Evolutionary conservation across 1,140 invertebrate species (phyloP).

Genomic region (Lordiphosa mommai): DNA sequence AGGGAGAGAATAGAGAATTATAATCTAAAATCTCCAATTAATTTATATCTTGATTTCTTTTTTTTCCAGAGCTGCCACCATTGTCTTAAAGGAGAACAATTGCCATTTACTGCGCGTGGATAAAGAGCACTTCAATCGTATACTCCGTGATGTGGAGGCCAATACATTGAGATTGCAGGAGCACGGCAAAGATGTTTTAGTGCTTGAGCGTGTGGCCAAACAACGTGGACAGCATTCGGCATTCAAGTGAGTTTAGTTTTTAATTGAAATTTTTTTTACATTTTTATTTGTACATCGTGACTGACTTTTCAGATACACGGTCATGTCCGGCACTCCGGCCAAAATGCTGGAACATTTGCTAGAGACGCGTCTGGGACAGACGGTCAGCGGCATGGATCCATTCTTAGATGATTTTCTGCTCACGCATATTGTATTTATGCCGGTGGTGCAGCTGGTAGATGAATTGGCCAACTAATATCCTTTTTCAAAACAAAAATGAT

Average conservation of each 20-base stretch:
- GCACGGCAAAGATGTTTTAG: slow-evolving; percentile 91
- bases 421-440: slow-evolving; percentile 93
- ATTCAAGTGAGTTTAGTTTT: slow-evolving; percentile 74
- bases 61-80: slow-evolving; percentile 88
- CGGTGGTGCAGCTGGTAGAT: slow-evolving; percentile 87
- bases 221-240: slow-evolving; percentile 79
- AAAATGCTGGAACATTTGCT: slow-evolving; percentile 94
- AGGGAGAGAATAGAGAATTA: too few relatives aligned
- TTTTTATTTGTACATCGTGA: slow-evolving; percentile 23
- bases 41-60: neutral
- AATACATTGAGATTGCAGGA: slow-evolving; percentile 93
- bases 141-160: slow-evolving; percentile 91
- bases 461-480: slow-evolving; percentile 90
- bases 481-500: slow-evolving; percentile 79
- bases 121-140: slow-evolving; percentile 93
- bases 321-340: slow-evolving; percentile 92
- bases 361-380: slow-evolving; percentile 87
- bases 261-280: slow-evolving; percentile 37
- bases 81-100: slow-evolving; percentile 90
- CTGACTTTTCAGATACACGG: slow-evolving; percentile 85
- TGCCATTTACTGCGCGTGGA: slow-evolving; percentile 93
- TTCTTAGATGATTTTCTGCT: slow-evolving; percentile 93
- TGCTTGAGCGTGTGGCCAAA: slow-evolving; percentile 87
- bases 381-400: slow-evolving; percentile 81
- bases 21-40: too few relatives aligned